Conservation (phyloP, 2,113 vertebrate genomes). For the Indicator indicator region DNA sequence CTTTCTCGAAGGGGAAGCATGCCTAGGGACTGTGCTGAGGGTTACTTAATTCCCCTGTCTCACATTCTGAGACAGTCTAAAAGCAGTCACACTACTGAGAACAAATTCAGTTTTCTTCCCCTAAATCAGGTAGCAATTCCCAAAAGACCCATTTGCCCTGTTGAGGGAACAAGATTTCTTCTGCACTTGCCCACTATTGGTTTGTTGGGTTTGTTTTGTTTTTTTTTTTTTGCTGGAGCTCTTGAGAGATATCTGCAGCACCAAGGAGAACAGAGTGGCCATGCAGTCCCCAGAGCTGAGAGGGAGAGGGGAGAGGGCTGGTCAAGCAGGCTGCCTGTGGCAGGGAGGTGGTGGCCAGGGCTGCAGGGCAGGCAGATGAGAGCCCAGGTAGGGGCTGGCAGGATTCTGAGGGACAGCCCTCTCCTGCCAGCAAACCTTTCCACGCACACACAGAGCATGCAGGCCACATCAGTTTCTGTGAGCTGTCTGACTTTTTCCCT, state of each 20-base stretch:
- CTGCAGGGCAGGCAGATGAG: not conserved
- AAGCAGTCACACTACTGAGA: not conserved
- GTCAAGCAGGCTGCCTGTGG: not conserved
- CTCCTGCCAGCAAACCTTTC: accelerated
- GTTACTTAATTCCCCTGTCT: not conserved
- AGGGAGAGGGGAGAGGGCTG: not conserved
- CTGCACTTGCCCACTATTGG: accelerated
- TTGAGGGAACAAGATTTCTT: not conserved
- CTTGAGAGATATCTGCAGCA: not conserved
- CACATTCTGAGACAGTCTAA: not conserved
- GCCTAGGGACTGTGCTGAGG: not conserved
- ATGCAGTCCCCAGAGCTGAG: accelerated
- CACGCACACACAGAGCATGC: accelerated
- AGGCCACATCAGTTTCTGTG: not conserved
- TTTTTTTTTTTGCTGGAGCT: not conserved
- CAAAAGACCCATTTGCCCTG: not conserved
- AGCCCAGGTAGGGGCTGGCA: too few species aligned
- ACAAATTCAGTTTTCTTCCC: not conserved
- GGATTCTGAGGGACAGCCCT: not conserved
- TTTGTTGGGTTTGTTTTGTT: not conserved
- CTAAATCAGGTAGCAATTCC: not conserved
- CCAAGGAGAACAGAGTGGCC: accelerated
- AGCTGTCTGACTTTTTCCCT: not conserved
- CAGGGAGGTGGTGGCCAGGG: accelerated
- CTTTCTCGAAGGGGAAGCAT: not conserved